Base-by-base conservation (phyloP, 2,113 vertebrate species). In the Daphoenositta chrysoptera region DNA sequence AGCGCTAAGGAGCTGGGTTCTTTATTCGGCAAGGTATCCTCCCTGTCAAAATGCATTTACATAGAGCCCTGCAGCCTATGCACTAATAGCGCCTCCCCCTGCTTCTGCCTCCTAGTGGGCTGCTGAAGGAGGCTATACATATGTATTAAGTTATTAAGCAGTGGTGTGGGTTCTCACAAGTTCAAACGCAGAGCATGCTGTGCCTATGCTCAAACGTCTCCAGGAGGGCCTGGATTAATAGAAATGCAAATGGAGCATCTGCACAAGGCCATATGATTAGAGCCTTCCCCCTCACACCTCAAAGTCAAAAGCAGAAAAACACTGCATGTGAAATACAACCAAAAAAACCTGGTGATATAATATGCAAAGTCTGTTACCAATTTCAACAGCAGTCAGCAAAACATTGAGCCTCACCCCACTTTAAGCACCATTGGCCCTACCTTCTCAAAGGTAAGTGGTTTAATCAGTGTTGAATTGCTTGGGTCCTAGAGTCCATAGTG, bases 211-310 rank as follows among this genome's bases (percentile, higher is more conserved):
- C 97, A 82, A 97, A 97, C 82, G 96, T 98, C 98, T 98, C 98
- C 98, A 98, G 98, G 98, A 98, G 98, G 98, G 97, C 98, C 97
- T 95, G 97, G 98, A 98, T 98, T 98, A 98, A 98, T 98, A 98
- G 98, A 98, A 98, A 98, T 98, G 98, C 98, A 98, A 98, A 98
- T 98, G 95, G 96, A 98, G 98, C 98, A 98, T 98, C 98, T 98
- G 98, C 97, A 97, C 98, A 97, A 97, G 98, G 97, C 98, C 97
- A 96, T 97, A 97, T 98, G 98, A 98, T 98, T 98, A 98, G 97
- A 98, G 97, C 97, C 93, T 98, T 97, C 94, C 97, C 96, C 92
- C 98, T 98, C 97, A 97, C 97, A 98, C 98, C 98, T 98, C 98
- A 98, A 98, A 98, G 98, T 98, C 98, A 98, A 97, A 97, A 98